These are phyloP conservation scores for Drosophila sechellia DNA, from an alignment of 1,140 invertebrate genomes.

Conservation along the genomic window DNA sequence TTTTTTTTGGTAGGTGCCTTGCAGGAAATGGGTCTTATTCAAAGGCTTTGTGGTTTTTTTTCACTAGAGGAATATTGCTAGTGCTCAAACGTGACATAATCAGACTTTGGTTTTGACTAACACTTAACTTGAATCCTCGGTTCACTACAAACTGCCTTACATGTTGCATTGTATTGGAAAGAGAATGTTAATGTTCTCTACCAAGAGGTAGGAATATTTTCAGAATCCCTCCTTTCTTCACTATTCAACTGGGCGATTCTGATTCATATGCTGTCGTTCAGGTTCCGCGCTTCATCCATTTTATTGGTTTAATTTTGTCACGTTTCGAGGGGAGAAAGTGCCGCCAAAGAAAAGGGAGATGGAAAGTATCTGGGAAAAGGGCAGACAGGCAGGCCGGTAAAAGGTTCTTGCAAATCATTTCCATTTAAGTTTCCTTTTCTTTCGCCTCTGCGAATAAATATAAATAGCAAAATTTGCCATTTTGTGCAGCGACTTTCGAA, in stretches of 20 bases:
- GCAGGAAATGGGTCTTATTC: too few relatives aligned
- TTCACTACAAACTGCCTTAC: not conserved
- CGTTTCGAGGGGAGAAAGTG: constrained; percentile 54
- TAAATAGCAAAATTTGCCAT: constrained; percentile 79
- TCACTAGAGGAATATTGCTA: too few relatives aligned
- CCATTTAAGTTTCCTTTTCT: constrained; percentile 31
- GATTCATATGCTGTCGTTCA: constrained; percentile 11
- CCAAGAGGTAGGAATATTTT: not conserved
- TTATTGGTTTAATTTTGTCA: constrained; percentile 75
- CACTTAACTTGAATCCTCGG: not conserved
- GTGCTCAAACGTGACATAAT: too few relatives aligned
- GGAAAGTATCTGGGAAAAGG: constrained; percentile 7
- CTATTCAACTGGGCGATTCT: constrained; percentile 6
- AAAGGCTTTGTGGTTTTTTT: too few relatives aligned
- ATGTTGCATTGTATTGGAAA: not conserved
- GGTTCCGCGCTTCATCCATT: constrained; percentile 10
- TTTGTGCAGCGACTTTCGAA: constrained; percentile 56
- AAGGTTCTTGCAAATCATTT: constrained; percentile 61
- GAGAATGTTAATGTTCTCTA: not conserved
- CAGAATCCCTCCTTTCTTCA: not conserved
- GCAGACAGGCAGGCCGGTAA: constrained; percentile 12
- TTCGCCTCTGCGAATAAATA: constrained; percentile 42
- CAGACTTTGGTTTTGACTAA: too few relatives aligned
- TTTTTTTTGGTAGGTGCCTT: too few relatives aligned
- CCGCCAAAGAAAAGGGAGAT: constrained; percentile 3